Conservation (phyloP, 2,797 vertebrate species). For the Zalophus californianus region DNA sequence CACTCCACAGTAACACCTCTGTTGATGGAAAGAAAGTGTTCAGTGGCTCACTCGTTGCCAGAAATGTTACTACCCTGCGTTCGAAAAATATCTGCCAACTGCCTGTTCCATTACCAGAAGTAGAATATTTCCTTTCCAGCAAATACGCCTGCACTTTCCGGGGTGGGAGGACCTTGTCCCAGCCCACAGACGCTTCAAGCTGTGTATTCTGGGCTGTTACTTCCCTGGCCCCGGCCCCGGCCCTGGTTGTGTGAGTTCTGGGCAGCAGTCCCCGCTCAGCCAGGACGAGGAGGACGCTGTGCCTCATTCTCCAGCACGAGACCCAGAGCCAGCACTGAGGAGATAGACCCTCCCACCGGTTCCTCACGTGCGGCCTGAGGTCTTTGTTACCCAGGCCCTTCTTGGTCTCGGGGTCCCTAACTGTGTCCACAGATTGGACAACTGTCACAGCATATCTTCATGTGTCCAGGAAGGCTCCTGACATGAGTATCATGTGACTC, state of each 20-base stretch:
- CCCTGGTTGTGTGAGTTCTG: background rate
- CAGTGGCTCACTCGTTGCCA: conserved; percentile 63
- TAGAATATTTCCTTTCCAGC: conserved; percentile 30
- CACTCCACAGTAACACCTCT: conserved; percentile 75
- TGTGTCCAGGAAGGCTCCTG: background rate
- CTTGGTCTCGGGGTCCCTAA: background rate
- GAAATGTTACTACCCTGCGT: conserved; percentile 59
- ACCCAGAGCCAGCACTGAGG: background rate
- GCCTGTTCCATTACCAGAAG: conserved; percentile 37
- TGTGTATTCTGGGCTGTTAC: background rate
- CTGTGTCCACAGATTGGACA: background rate
- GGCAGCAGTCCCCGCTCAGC: background rate
- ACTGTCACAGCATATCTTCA: background rate
- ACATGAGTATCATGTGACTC: background rate
- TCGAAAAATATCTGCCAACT: conserved; percentile 46
- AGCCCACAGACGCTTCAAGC: background rate
- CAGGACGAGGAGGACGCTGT: background rate
- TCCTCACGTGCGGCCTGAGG: background rate
- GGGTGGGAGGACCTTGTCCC: background rate
- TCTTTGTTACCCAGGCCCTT: background rate
- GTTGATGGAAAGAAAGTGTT: conserved; percentile 76
- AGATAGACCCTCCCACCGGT: background rate
- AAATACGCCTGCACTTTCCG: background rate
- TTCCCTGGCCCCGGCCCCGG: background rate
- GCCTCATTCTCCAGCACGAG: background rate